Evolutionary conservation across 92 coral and sea anemone species (phyloP).

Genomic region (Porites evermanni): DNA sequence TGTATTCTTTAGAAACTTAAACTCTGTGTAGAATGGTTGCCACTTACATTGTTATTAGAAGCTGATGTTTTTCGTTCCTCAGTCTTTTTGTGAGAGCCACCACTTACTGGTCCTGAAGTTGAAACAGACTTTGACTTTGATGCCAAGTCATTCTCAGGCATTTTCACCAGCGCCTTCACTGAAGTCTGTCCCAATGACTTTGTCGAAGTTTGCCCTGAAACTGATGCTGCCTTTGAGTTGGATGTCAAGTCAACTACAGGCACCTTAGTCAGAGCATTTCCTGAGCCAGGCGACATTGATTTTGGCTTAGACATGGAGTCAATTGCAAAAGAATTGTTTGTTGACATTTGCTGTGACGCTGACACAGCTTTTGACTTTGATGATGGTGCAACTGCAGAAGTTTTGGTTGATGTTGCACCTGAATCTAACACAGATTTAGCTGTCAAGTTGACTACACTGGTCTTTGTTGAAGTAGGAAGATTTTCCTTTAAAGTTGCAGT

Average conservation of each 20-base stretch:
- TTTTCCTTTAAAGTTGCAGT: slow-evolving; percentile 16
- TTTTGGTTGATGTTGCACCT: slow-evolving; percentile 16
- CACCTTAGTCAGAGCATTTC: neutral
- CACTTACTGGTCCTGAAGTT: slow-evolving; percentile 16
- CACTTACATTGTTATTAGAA: slow-evolving; percentile 36
- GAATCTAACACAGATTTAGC: neutral
- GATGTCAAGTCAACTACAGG: neutral
- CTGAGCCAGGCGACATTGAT: neutral
- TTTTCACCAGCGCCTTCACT: neutral
- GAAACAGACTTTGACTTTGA: slow-evolving; percentile 16
- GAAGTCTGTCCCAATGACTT: too few species aligned
- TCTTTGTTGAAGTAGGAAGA: slow-evolving; percentile 7
- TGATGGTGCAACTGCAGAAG: neutral
- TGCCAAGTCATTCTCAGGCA: neutral
- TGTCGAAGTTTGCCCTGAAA: neutral
- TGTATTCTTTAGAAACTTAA: neutral
- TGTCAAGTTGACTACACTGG: neutral
- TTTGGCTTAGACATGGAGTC: slow-evolving; percentile 14
- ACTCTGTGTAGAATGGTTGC: neutral
- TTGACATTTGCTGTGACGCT: neutral
- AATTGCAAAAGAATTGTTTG: neutral
- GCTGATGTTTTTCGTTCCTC: slow-evolving; percentile 24
- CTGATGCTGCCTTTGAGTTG: neutral
- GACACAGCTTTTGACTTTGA: slow-evolving; percentile 15
- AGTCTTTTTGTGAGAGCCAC: slow-evolving; percentile 27